Evolutionary conservation across 1,140 invertebrate species (phyloP), one percentile per base, ranked within the genome.

Genomic region (Drosophila busckii): DNA sequence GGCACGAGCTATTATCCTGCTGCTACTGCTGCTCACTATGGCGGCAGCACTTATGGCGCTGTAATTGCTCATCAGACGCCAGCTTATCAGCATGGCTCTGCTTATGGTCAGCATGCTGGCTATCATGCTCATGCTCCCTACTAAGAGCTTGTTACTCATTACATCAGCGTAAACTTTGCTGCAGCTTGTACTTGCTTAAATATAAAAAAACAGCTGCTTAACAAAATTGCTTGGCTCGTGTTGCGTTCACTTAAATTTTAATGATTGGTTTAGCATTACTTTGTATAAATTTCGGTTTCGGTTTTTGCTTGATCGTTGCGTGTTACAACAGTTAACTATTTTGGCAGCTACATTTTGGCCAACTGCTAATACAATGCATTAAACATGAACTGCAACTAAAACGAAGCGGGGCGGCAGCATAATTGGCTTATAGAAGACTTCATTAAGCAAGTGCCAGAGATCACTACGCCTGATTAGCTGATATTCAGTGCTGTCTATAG

Each of bases 361-460:
- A 53, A 31, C 38, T 58, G 38, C 41, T 46, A 22, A 38, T 13
- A 34, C 28, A 60, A 70, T 70, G 59, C 59, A 70, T 70, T 54
- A 70, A 42, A 70, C 60, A 71, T 71, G 53, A 70, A 22, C 22
- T 28, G 40, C 40, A 69, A 41, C 55, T 44, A 64, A 52, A 32
- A 60, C 28, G 26, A 53, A 64, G 22, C 23, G 5, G 7, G 16
- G 4, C n/a, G 16, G 16, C n/a, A 40, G 2, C 6, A 55, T 71
- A 71, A 71, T 71, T 71, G 69, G 69, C 68, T 73, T 71, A 71
- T 71, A 71, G 62, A 73, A 71, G 69, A 73, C 41, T 56, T 71
- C 49, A 71, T 71, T 73, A 67, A 13, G 44, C n/a, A n/a, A n/a
- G n/a, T n/a, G n/a, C n/a, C n/a, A n/a, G n/a, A n/a, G n/a, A n/a